Conservation (phyloP, 92 coral and sea anemone genomes). For the Palythoa grandiflora region DNA sequence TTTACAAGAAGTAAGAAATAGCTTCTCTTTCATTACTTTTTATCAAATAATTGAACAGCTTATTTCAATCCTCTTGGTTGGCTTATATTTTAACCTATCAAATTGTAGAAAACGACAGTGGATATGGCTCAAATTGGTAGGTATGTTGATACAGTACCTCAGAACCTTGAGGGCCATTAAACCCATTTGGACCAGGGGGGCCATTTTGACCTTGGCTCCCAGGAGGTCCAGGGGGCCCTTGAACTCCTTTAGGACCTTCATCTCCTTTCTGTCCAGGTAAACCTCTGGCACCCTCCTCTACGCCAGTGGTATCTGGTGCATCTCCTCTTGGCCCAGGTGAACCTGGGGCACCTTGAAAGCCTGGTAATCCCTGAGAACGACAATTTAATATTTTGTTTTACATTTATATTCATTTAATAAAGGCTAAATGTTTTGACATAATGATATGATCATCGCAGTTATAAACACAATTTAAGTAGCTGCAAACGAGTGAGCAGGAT, state of each 20-base stretch:
- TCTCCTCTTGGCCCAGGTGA: conserved; percentile 33
- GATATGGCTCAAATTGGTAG: too few species aligned
- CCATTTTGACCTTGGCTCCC: conserved; percentile 22
- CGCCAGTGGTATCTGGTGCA: conserved; percentile 21
- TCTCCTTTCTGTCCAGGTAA: conserved; percentile 35
- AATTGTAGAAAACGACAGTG: too few species aligned
- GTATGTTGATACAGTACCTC: not conserved
- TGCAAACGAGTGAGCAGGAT: too few species aligned
- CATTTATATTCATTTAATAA: not conserved
- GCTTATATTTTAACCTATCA: too few species aligned
- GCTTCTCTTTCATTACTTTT: too few species aligned
- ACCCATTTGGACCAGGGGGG: not conserved
- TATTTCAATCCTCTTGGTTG: too few species aligned
- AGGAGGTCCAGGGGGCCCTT: conserved; percentile 1
- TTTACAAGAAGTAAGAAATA: too few species aligned
- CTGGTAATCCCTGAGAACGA: conserved; percentile 31
- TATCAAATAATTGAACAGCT: too few species aligned
- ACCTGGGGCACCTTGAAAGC: conserved; percentile 40
- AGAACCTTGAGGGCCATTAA: not conserved
- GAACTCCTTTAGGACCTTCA: not conserved
- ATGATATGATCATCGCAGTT: too few species aligned
- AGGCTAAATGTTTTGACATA: not conserved
- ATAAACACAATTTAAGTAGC: too few species aligned
- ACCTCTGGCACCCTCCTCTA: conserved; percentile 11
- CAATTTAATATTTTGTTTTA: not conserved